A percentile compares a stretch with the other conserved stretches of the same genome.
Evolutionary conservation across 2,888 invertebrate genomes (phyloP).

Genomic region (Coecobrya sp.): DNA sequence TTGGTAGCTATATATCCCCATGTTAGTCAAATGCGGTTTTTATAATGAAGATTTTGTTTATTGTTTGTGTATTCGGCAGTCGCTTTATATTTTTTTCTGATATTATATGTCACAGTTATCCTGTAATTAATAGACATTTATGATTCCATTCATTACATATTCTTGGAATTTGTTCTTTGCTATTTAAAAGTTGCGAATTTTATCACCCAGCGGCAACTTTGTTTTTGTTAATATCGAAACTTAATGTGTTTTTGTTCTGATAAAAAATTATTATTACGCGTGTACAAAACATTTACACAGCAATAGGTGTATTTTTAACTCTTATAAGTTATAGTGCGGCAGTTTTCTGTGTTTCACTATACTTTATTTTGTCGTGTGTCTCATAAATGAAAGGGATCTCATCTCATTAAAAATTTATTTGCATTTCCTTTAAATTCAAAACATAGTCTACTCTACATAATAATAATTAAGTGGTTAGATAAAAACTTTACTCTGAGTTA

Average conservation of each 20-base stretch:
- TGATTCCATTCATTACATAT: not conserved
- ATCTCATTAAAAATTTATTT: not conserved
- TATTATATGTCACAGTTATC: not conserved
- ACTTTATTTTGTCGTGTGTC: not conserved
- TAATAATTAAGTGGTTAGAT: not conserved
- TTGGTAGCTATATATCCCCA: not conserved
- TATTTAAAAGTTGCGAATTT: not conserved
- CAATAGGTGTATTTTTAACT: not conserved
- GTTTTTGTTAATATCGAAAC: not conserved
- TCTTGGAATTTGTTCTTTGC: slow-evolving; percentile 4
- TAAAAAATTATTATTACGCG: not conserved
- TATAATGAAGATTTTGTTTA: not conserved
- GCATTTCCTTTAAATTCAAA: not conserved
- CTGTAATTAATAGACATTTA: not conserved
- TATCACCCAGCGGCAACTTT: not conserved
- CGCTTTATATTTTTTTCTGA: not conserved
- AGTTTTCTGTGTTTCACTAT: not conserved
- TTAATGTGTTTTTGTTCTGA: not conserved
- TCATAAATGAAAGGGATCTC: not conserved
- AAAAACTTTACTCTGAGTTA: no score
- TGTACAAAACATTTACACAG: not conserved
- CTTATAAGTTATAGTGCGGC: not conserved
- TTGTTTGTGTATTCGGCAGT: not conserved
- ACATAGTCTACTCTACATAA: not conserved
- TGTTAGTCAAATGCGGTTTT: not conserved